Conservation (phyloP, 2,797 vertebrate species). For the Parotocinclus haroldoi region DNA sequence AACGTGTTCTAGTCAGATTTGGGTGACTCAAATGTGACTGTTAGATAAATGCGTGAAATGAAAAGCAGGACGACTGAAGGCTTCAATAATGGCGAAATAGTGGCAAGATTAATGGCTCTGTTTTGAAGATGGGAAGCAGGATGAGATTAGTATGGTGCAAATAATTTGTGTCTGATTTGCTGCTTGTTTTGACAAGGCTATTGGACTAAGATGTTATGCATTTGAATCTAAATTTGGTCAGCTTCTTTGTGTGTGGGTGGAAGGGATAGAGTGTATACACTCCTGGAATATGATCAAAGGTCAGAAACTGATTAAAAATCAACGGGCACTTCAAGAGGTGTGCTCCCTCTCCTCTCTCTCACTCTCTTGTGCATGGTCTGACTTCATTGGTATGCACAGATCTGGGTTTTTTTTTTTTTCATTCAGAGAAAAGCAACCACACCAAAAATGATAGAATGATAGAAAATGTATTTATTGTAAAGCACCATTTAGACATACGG, state of each 20-base stretch:
- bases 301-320: constrained; percentile 41
- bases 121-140: neutral
- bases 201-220: neutral
- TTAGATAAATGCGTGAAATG: too few species aligned
- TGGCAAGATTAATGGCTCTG: too few species aligned
- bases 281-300: constrained; percentile 32
- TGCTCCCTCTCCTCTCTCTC: constrained; percentile 12
- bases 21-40: too few species aligned
- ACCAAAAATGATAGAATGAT: too few species aligned
- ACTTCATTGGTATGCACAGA: too few species aligned
- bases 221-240: constrained; percentile 4
- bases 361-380: neutral
- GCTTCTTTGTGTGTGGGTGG: neutral
- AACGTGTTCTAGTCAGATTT: too few species aligned
- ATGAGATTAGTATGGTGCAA: neutral
- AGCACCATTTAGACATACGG: too few species aligned
- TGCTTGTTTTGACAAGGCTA: neutral
- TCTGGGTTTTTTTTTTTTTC: too few species aligned
- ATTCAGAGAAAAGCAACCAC: too few species aligned
- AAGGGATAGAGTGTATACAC: neutral
- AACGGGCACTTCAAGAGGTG: constrained; percentile 24
- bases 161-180: neutral
- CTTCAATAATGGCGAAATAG: too few species aligned
- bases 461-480: too few species aligned
- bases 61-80: too few species aligned